Percentiles rank a stretch among this genome's conserved stretches.
These are phyloP conservation scores for Rhabditoides inermis DNA, from an alignment of 2,888 invertebrate genomes.

Conservation along the genomic window DNA sequence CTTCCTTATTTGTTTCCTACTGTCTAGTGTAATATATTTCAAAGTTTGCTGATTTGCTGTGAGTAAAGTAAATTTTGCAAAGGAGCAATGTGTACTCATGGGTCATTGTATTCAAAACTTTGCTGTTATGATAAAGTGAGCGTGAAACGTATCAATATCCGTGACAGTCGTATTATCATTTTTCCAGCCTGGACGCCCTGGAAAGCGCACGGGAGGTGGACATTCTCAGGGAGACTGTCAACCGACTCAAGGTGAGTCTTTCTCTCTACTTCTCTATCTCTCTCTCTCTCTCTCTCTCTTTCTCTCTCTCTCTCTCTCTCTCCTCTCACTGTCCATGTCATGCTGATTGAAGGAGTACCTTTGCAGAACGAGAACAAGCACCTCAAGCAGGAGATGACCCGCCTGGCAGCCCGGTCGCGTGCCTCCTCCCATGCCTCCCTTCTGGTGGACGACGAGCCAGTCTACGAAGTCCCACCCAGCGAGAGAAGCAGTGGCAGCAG, in stretches of 20 bases:
- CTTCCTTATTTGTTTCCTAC: too few relatives aligned
- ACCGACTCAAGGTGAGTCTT: constrained; percentile 81
- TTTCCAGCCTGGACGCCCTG: constrained; percentile 87
- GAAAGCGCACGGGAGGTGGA: constrained; percentile 94
- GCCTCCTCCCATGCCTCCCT: constrained; percentile 45
- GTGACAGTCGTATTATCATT: too few relatives aligned
- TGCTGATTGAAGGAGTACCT: too few relatives aligned
- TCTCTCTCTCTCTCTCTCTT: not conserved
- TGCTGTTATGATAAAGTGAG: not conserved
- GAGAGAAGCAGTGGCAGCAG: constrained; percentile 7
- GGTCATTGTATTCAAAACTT: too few relatives aligned
- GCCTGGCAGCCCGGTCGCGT: constrained; percentile 54
- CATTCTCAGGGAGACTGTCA: constrained; percentile 87
- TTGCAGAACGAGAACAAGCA: constrained; percentile 86
- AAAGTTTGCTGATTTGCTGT: too few relatives aligned
- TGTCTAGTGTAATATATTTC: too few relatives aligned
- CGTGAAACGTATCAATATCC: not conserved
- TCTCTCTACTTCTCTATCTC: not conserved
- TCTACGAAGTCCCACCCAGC: constrained; percentile 34
- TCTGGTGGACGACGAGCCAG: constrained; percentile 34
- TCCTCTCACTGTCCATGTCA: too few relatives aligned
- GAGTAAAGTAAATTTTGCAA: too few relatives aligned
- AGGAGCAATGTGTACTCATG: too few relatives aligned
- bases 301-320: not conserved
- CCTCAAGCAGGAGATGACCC: constrained; percentile 87